phyloP scores from a whole-genome alignment of 2,797 vertebrate genomes.

The Eulemur albifrons region DNA sequence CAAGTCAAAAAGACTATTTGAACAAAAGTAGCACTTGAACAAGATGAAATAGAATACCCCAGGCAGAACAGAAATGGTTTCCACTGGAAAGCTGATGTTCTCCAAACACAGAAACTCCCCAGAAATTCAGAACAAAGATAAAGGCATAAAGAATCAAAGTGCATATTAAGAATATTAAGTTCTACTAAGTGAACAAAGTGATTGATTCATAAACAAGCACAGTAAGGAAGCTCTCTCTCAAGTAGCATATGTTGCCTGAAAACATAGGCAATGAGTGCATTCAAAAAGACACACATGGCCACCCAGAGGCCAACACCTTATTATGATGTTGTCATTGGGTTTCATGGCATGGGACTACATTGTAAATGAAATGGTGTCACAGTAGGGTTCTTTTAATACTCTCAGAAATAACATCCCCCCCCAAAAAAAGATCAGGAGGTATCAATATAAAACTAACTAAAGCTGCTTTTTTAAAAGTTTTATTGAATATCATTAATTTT shows the following conservation, averaged over 20 bases:
- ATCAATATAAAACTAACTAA: background rate
- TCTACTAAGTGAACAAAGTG: conserved; percentile 74
- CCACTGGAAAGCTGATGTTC: conserved; percentile 72
- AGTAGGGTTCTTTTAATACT: background rate
- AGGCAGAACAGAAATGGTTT: conserved; percentile 78
- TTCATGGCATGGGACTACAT: background rate
- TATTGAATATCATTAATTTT: background rate
- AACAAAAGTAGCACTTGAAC: conserved; percentile 79
- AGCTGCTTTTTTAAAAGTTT: background rate
- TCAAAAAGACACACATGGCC: background rate
- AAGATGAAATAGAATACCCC: conserved; percentile 83
- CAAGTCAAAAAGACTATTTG: conserved; percentile 72
- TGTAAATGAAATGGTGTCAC: background rate
- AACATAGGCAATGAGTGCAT: conserved; percentile 28
- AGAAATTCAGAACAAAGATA: conserved; percentile 78
- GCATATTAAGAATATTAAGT: conserved; percentile 79
- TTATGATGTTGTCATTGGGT: background rate
- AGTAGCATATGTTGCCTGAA: conserved; percentile 1
- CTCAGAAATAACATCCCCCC: background rate
- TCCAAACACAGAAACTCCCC: conserved; percentile 76
- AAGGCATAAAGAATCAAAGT: conserved; percentile 81
- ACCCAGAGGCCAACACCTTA: background rate
- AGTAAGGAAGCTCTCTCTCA: conserved; percentile 68
- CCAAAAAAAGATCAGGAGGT: background rate
- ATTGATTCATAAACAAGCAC: conserved; percentile 73